Percentiles rank a stretch among this genome's conserved stretches.
Evolutionary conservation across 2,797 vertebrate genomes (phyloP).

Genomic region (Sternotherus odoratus): DNA sequence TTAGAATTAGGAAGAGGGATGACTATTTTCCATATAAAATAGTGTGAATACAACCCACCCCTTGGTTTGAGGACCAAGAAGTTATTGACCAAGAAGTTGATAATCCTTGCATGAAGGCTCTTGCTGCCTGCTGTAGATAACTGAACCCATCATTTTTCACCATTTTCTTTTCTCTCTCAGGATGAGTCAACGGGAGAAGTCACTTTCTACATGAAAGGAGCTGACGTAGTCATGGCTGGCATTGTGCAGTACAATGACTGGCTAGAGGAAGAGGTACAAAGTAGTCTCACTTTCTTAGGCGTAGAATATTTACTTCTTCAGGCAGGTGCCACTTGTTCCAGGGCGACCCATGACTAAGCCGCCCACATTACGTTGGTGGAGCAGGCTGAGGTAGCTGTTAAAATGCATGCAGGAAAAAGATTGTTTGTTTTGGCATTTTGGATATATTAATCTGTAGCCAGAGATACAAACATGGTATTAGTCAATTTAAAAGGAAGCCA

Average conservation of each 20-base stretch:
- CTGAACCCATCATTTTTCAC: rapidly evolving
- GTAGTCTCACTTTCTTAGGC: rapidly evolving
- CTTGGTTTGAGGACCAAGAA: neutral
- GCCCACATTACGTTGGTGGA: neutral
- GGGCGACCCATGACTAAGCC: rapidly evolving
- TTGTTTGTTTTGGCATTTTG: neutral
- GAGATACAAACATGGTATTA: rapidly evolving
- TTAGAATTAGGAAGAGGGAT: neutral
- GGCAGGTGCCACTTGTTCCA: rapidly evolving
- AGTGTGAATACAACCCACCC: neutral
- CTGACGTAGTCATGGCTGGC: constrained; percentile 95
- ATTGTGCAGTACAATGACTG: constrained; percentile 99
- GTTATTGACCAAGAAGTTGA: neutral
- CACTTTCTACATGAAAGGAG: constrained; percentile 98
- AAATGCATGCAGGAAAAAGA: rapidly evolving
- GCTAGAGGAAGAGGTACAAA: constrained; percentile 95
- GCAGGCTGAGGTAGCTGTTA: neutral
- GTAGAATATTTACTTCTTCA: rapidly evolving
- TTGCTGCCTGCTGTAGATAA: neutral
- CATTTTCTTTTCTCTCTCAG: constrained; percentile 73
- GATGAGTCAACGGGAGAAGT: constrained; percentile 97
- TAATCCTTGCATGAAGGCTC: neutral
- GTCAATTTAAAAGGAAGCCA: neutral
- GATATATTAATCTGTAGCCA: neutral
- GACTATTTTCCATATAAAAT: neutral